Evolutionary conservation across 2,113 vertebrate genomes (phyloP), one percentile per base, ranked within the genome.

Genomic region (Pitta sordida): DNA sequence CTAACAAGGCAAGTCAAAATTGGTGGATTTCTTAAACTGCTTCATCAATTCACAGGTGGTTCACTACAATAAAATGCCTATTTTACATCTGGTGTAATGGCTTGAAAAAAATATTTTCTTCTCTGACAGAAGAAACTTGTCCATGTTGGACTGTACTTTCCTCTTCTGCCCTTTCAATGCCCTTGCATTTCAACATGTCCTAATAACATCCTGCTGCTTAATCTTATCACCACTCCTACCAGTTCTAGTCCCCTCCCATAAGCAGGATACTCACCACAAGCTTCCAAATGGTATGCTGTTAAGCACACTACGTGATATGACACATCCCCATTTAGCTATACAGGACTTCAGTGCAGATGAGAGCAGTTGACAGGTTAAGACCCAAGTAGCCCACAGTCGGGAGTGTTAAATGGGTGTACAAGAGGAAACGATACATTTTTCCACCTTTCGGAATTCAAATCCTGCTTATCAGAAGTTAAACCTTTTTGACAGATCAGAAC

Each of bases 401-500:
- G 22, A 56, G 32, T 46, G 6, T 93, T 89, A 91, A 91, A 62
- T 43, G 34, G 16, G 55, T 20, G 3, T 39, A 11, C 21, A 62
- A n/a, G 49, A 89, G 17, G 37, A 19, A 36, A 74, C 30, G 53
- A 34, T 8, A 29, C 7, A 51, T 87, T 92, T 93, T 87, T 86
- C 49, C 34, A 39, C 55, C 44, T 87, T 81, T 76, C 81, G 80
- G 52, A 37, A 75, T 63, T 95, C 80, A 78, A 84, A 92, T 56
- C 13, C 29, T 79, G 21, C 63, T 82, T 59, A 68, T 94, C 67
- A 93, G 39, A 49, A 87, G 43, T 68, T 96, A 96, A 96, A 79
- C 34, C 22, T 82, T 94, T 93, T 91, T 95, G 93, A 95, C 85
- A 94, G 78, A 91, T 83, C 92, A 93, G 91, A 96, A 91, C 77